Evolutionary conservation across 2,888 invertebrate genomes (phyloP).

Genomic region (Osmoderma eremita): DNA sequence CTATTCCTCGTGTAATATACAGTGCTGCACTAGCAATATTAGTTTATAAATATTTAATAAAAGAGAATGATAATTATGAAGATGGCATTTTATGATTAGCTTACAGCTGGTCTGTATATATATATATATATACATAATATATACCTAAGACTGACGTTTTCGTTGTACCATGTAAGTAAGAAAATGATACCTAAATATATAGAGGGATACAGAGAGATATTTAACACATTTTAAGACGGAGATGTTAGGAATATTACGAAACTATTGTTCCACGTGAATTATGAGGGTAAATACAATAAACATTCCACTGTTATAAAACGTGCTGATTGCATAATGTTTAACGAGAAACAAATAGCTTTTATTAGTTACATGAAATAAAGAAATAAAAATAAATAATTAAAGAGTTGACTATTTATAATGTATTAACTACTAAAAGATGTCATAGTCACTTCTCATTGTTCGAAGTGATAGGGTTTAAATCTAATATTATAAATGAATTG

Average conservation of each 20-base stretch:
- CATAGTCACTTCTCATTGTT: conserved; percentile 36
- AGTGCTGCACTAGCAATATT: conserved; percentile 48
- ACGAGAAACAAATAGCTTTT: conserved; percentile 41
- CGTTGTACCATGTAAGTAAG: conserved; percentile 35
- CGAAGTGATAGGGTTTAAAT: conserved; percentile 35
- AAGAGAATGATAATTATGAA: conserved; percentile 20
- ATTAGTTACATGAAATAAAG: conserved; percentile 40
- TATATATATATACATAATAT: conserved; percentile 28
- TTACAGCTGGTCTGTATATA: conserved; percentile 47
- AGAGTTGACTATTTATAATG: conserved; percentile 46
- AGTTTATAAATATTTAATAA: conserved; percentile 41
- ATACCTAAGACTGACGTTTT: conserved; percentile 47
- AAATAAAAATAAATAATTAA: conserved; percentile 37
- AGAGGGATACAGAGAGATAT: conserved; percentile 7
- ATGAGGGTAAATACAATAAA: conserved; percentile 8
- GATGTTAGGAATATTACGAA: conserved; percentile 26
- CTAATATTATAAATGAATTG: background rate
- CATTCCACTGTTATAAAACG: conserved; percentile 41
- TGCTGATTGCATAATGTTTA: conserved; percentile 39
- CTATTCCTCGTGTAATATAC: conserved; percentile 46
- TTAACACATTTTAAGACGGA: conserved; percentile 32
- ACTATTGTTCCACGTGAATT: too few species aligned
- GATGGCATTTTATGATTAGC: conserved; percentile 40
- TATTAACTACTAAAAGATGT: conserved; percentile 37
- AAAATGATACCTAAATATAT: too few species aligned